phyloP scores from a whole-genome alignment of 2,113 vertebrate species.

The Chrysochloris asiatica region DNA sequence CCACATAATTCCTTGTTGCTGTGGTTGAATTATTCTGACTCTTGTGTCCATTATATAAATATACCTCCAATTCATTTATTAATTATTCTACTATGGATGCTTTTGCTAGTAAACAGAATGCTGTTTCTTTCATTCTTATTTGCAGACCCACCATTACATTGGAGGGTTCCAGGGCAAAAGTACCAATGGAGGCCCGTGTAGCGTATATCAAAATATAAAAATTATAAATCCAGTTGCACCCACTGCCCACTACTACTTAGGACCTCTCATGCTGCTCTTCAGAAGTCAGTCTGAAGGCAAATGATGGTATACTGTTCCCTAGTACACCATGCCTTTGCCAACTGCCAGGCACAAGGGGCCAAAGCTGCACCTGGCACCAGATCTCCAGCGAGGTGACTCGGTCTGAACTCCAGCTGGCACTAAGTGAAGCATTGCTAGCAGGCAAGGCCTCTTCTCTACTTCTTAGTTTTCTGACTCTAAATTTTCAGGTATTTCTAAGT shows the following conservation, averaged over 20 bases:
- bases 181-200: background rate
- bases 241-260: background rate
- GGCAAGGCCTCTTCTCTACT: background rate
- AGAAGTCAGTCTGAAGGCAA: background rate
- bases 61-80: background rate
- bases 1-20: background rate
- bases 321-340: background rate
- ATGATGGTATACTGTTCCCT: fast-evolving
- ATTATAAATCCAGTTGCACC: background rate
- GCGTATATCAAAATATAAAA: background rate
- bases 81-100: background rate
- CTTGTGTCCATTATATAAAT: fast-evolving
- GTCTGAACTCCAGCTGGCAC: background rate
- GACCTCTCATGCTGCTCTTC: background rate
- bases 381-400: background rate
- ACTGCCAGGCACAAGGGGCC: fast-evolving
- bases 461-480: background rate
- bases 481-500: background rate
- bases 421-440: background rate
- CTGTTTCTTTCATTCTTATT: background rate
- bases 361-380: background rate
- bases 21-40: background rate
- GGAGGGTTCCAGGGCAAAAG: background rate
- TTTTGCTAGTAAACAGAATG: background rate
- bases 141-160: background rate